Base-by-base conservation (phyloP, 2,888 invertebrate species). In the Drosophila falleni region DNA sequence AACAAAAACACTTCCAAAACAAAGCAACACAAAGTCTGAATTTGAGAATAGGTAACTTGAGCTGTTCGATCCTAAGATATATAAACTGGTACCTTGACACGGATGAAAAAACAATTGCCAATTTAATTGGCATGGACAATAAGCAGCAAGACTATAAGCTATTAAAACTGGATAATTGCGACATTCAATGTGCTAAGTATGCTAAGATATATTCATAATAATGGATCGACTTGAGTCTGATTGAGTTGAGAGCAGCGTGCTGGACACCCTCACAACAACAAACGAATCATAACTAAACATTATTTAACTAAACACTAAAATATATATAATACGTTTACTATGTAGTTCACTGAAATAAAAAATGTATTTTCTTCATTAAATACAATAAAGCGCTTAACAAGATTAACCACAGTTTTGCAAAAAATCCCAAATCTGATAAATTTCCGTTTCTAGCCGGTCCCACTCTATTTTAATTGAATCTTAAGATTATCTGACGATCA, bases 21-120 rank as follows among this genome's bases (percentile, higher is more conserved):
- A 71, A 73, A 61, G 72, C 79, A 82, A 86, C 80, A 53, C 69
- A 78, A 79, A 86, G 85, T 79, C 88, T 86, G 86, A 81, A 73
- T 13, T 47, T 61, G 79, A 71, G 66, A 61, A 54, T 47, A 66
- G 58, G 58, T 64, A 77, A 68, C 47, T 67, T 41, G 42, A 62
- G 55, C 35, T 54, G 63, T 54, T 69, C 51, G 37, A 58, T 60
- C 13, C 37, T 42, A 54, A 65, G 68, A 58, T 61, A 56, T 61
- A 56, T 29, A 41, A 60, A 63, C 59, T 39, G 68, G 61, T 69
- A 66, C 78, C 78, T 55, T 59, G 41, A 47, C 35, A 47, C n/a
- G 33, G 58, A 41, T 19, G 16, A 23, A 19, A 19, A 16, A 26
- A 9, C 53, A 47, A 46, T 54, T 47, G 56, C 37, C 41, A 54